Base-by-base conservation (phyloP, 2,797 vertebrate genomes). In the Mergus octosetaceus region DNA sequence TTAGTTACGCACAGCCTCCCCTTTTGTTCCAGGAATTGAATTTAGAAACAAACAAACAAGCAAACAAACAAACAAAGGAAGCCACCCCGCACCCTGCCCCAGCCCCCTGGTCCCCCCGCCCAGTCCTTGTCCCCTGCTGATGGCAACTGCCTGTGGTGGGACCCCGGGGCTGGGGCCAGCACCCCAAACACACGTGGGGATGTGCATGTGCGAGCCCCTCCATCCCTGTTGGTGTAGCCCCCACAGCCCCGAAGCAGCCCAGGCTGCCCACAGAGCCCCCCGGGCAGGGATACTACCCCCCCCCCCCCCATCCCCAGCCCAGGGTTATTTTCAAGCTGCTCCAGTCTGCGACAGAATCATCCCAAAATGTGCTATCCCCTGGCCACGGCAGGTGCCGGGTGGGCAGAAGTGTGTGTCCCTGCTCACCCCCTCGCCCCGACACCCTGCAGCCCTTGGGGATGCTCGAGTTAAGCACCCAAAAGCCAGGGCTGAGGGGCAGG, bases 1-100 rank as follows among this genome's bases (percentile, higher is more conserved):
- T 62, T 14, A 90, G 83, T 87, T 84, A 74, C 16, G 80, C 90
- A 74, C 87, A 39, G 85, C 16, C 11, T 75, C 43, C 78, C 90
- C 58, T 89, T 94, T 89, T 61, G 90, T 81, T 75, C 71, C 81
- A 57, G 87, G 81, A 69, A 72, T 68, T 65, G 30, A 64, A 56
- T 76, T 91, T 41, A 13, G 47, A 95, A 76, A 91, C 69, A 88
- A 77, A 86, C 73, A 95, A 90, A 74, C 77, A 83, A 74, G 32
- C 57, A 80, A 81, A 34, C 72, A 77, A 58, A 54, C 85, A 62
- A 61, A 54, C 51, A n/a, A n/a, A 25, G 24, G 76, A 15, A 38
- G 69, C 43, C 20, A 34, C 56, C 19, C 15, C 2, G 13, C 84
- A 57, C 69, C 66, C 81, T 45, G 24, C 38, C 56, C 27, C 12